Conservation (phyloP, 1,140 invertebrate species). For the Penaeus chinensis region DNA sequence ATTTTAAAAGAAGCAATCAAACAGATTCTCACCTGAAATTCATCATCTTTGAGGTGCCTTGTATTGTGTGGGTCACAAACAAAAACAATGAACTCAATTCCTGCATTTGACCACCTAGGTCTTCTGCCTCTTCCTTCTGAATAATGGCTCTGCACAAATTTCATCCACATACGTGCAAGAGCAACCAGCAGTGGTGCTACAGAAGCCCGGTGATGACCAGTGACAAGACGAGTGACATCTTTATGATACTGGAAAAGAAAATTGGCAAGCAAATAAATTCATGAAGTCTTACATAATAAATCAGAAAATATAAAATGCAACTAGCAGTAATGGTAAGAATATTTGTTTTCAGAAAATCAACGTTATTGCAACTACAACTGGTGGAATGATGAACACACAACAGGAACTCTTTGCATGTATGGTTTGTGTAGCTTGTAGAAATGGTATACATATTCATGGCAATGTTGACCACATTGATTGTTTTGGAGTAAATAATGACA, state of each 20-base stretch:
- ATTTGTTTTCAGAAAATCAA: background rate
- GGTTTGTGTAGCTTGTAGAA: too few relatives aligned
- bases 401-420: too few relatives aligned
- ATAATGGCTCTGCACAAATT: constrained; percentile 83
- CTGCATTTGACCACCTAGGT: constrained; percentile 87
- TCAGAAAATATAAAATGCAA: background rate
- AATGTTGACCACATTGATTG: too few relatives aligned
- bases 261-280: background rate
- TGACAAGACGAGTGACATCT: constrained; percentile 78
- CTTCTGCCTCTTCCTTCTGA: constrained; percentile 84
- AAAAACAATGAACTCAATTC: constrained; percentile 84
- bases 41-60: constrained; percentile 77
- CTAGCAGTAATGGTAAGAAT: background rate
- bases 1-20: background rate
- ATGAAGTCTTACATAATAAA: constrained; percentile 1
- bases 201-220: constrained; percentile 68
- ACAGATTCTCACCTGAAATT: constrained; percentile 75
- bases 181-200: constrained; percentile 73
- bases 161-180: constrained; percentile 89
- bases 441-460: too few relatives aligned
- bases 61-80: constrained; percentile 81
- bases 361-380: too few relatives aligned
- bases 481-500: too few relatives aligned
- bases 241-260: constrained; percentile 77
- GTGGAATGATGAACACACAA: too few relatives aligned